These are phyloP conservation scores for Eurystomus gularis DNA, from an alignment of 2,113 vertebrate genomes.

Conservation along the genomic window DNA sequence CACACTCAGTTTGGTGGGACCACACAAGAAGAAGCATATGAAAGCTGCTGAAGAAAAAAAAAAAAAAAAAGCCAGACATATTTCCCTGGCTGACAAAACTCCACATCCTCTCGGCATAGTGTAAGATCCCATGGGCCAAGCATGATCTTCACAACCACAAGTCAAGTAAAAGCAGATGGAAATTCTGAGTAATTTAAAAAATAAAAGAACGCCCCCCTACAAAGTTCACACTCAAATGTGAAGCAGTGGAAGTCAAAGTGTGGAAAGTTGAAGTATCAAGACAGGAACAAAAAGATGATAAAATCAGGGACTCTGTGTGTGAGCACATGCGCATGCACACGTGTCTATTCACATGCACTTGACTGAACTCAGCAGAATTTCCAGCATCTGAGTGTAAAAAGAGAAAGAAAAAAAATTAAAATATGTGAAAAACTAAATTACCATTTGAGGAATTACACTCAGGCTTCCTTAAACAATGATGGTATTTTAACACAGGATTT, in stretches of 20 bases:
- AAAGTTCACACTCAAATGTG: slow-evolving; percentile 53
- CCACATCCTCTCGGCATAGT: slow-evolving; percentile 81
- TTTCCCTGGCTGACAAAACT: slow-evolving; percentile 84
- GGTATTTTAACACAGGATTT: background rate
- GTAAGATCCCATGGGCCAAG: slow-evolving; percentile 75
- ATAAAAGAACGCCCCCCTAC: slow-evolving; percentile 56
- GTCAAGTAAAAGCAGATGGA: slow-evolving; percentile 84
- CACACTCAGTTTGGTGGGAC: slow-evolving; percentile 65
- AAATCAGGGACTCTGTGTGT: background rate
- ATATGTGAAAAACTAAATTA: background rate
- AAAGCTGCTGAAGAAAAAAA: slow-evolving; percentile 58
- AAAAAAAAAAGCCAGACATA: slow-evolving; percentile 73
- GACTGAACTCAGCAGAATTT: background rate
- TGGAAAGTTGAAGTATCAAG: background rate
- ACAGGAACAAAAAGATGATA: background rate
- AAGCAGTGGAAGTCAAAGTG: slow-evolving; percentile 34
- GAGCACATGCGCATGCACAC: fast-evolving
- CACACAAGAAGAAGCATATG: slow-evolving; percentile 76
- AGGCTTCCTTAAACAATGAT: background rate
- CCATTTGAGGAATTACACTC: background rate
- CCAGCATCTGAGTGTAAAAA: background rate
- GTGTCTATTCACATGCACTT: background rate
- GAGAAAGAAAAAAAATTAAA: background rate
- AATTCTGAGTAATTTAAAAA: slow-evolving; percentile 70
- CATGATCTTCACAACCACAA: slow-evolving; percentile 81